Percentiles rank a stretch among this genome's conserved stretches.
Evolutionary conservation across 2,113 vertebrate species (phyloP).

Genomic region (Nasalis larvatus): DNA sequence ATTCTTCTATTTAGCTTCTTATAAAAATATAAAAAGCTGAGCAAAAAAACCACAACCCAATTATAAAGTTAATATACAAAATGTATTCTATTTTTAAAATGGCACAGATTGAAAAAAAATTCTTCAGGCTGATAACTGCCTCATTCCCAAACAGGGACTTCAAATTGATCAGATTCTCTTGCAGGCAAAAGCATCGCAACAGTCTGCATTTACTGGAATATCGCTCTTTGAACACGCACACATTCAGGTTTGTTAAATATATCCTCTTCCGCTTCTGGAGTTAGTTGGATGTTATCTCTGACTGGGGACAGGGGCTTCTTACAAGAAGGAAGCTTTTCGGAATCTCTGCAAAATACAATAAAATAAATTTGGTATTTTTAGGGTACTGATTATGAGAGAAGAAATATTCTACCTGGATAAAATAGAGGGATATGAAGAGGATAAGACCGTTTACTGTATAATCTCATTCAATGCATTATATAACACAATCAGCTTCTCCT

Average conservation of each 20-base stretch:
- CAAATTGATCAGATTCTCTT: neutral
- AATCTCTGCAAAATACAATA: conserved; percentile 85
- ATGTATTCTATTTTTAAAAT: conserved; percentile 1
- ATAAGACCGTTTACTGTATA: neutral
- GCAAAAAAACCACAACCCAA: neutral
- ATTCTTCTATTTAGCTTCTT: conserved; percentile 44
- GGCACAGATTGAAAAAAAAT: neutral
- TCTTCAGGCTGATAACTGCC: neutral
- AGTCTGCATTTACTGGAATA: conserved; percentile 72
- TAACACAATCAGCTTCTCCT: neutral
- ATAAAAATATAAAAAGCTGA: conserved; percentile 64
- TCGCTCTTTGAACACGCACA: conserved; percentile 79
- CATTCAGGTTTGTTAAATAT: conserved; percentile 77
- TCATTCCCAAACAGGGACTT: neutral
- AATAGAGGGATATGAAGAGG: neutral
- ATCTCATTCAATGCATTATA: neutral
- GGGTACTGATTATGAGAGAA: neutral
- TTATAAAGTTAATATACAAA: conserved; percentile 47
- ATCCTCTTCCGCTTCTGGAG: conserved; percentile 84
- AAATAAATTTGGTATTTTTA: neutral
- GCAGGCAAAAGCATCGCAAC: neutral
- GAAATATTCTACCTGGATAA: neutral
- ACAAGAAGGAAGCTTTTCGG: conserved; percentile 83
- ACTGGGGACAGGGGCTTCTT: conserved; percentile 89
- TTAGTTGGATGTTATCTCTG: conserved; percentile 87